These are phyloP conservation scores for Stictocephala bisonia DNA, from an alignment of 2,888 invertebrate genomes.

Conservation along the genomic window DNA sequence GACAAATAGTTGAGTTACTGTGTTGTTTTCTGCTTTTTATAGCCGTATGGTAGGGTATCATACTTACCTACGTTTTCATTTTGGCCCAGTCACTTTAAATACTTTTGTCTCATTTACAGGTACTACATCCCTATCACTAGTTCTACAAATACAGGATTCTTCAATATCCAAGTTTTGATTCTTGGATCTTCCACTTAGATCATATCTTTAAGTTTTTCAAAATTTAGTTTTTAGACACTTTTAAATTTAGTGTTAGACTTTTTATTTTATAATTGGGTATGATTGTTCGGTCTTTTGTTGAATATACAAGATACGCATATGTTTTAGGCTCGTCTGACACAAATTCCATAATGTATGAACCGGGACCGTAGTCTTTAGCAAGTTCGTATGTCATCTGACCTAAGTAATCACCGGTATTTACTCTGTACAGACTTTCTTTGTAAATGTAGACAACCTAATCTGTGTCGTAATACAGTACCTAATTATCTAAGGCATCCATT, in stretches of 20 bases:
- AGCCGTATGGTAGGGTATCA: slow-evolving; percentile 29
- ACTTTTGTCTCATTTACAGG: slow-evolving; percentile 33
- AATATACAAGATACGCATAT: slow-evolving; percentile 37
- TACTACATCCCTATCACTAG: slow-evolving; percentile 30
- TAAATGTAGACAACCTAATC: slow-evolving; percentile 33
- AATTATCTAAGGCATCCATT: slow-evolving; percentile 8
- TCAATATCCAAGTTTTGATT: neutral
- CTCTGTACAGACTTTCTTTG: slow-evolving; percentile 6
- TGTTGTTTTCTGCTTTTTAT: neutral
- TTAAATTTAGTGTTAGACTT: slow-evolving; percentile 30
- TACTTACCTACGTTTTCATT: slow-evolving; percentile 16
- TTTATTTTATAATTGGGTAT: neutral
- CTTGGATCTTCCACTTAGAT: neutral
- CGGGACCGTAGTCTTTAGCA: slow-evolving; percentile 25
- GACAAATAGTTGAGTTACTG: too few species aligned
- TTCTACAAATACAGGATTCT: slow-evolving; percentile 18
- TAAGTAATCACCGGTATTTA: slow-evolving; percentile 44
- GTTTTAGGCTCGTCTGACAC: slow-evolving; percentile 45
- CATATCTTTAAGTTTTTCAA: slow-evolving; percentile 13
- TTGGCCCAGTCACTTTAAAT: slow-evolving; percentile 30
- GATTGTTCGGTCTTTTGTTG: neutral
- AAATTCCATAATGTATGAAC: slow-evolving; percentile 38
- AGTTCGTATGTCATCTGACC: slow-evolving; percentile 44
- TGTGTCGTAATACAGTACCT: slow-evolving; percentile 39
- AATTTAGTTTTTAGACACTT: slow-evolving; percentile 4